Evolutionary conservation across 2,113 vertebrate species (phyloP).

Genomic region (Pollachius pollachius): DNA sequence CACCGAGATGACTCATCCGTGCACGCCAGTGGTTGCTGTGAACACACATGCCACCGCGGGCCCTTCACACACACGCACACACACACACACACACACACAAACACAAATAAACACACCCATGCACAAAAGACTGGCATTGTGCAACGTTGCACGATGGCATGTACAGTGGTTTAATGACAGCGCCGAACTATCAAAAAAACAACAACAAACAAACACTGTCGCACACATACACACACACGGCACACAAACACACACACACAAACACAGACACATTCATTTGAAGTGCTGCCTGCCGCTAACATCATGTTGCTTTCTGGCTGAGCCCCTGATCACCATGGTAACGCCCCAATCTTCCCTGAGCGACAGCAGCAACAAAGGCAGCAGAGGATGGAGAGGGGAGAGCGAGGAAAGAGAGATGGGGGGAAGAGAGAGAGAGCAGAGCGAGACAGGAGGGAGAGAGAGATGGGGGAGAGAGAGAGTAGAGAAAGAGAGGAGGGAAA

Average conservation of each 20-base stretch:
- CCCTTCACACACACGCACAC: slow-evolving; percentile 9
- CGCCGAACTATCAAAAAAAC: neutral
- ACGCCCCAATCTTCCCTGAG: slow-evolving; percentile 24
- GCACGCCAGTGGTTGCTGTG: too few species aligned
- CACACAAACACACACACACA: neutral
- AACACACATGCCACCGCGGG: too few species aligned
- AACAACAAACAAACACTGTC: neutral
- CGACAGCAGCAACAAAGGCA: slow-evolving; percentile 33
- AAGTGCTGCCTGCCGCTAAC: slow-evolving; percentile 18
- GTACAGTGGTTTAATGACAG: neutral
- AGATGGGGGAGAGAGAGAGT: neutral
- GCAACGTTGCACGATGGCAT: neutral
- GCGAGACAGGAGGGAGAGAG: neutral
- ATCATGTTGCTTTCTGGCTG: slow-evolving; percentile 21
- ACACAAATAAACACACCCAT: neutral
- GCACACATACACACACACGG: neutral
- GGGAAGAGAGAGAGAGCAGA: slow-evolving; percentile 19
- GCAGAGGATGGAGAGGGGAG: slow-evolving; percentile 14
- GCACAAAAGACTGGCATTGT: neutral
- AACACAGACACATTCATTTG: neutral
- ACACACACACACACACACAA: neutral
- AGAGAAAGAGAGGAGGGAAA: too few species aligned
- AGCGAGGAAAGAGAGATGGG: neutral
- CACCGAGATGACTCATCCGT: slow-evolving; percentile 44
- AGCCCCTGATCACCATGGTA: slow-evolving; percentile 52